Evolutionary conservation across 2,888 invertebrate species (phyloP), one percentile per base, ranked within the genome.

Genomic region (Yponomeuta sedellus): DNA sequence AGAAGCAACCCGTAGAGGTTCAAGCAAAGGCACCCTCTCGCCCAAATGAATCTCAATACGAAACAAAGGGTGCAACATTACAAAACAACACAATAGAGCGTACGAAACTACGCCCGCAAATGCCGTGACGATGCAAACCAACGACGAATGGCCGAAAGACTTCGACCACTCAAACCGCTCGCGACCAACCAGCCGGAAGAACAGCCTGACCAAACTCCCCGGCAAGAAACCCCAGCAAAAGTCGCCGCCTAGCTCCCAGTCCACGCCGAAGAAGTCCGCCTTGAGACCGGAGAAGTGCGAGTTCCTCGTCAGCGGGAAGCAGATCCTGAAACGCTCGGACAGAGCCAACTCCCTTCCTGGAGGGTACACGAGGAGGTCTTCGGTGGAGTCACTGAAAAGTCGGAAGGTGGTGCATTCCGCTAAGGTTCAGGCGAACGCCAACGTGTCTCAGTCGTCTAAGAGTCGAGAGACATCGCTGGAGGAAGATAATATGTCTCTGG

Each of bases 331-430:
- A 67, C 85, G 81, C 88, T 88, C 64, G 0, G 88, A 90, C 68
- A 75, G 90, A 4, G 86, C 89, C 0, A 88, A 85, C 71, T 91
- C 90, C 0, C 75, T 90, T 0, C 89, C 90, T 0, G 86, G 82
- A 0, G 68, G 77, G 0, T 77, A 73, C 66, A 16, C 44, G 16
- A 78, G 81, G 68, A 73, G 88, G 0, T 80, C 75, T 0, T 82
- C 86, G 0, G 68, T 71, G 0, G 86, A 85, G 52, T 73, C 22
- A 8, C 22, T 19, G 12, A 22, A 16, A 4, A 10, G 20, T 2
- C 58, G 58, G 19, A 61, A 34, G n/a, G 28, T 16, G 16, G 28
- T 4, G 6, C 16, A n/a, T 10, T 22, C 22, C 3, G 22, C 34
- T 12, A 28, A 12, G 28, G 22, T 28, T 12, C 25, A 12, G 28